Evolutionary conservation across 1,140 invertebrate species (phyloP), one percentile per base, ranked within the genome.

Genomic region (Scaptomyza pallida): DNA sequence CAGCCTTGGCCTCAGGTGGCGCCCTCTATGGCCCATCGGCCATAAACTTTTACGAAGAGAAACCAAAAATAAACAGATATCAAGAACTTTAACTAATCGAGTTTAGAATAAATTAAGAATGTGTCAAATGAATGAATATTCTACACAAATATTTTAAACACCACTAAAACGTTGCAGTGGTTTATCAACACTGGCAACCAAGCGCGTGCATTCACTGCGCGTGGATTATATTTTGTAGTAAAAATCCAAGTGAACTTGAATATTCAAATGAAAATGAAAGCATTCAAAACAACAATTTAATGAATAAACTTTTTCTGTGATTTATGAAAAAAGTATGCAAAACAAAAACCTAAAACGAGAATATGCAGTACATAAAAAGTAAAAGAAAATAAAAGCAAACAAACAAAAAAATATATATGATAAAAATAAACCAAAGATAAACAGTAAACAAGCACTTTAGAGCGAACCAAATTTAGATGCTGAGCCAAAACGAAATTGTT

Each of bases 251-350:
- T 41, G 51, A 68, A 68, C 55, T 68, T 61, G 54, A 59, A 33
- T 48, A 50, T 67, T 67, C 15, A 59, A 50, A 50, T 61, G 21
- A 78, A 68, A 65, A 57, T 44, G 55, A 54, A 52, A 41, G 12
- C 26, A 17, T 35, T 45, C 30, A 63, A 65, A 63, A 41, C 68
- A 75, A 76, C 77, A 85, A 88, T 81, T 85, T 68, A 82, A 86
- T 81, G 70, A 86, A 72, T 70, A 86, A 86, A 88, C 82, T 88
- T 88, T 88, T 89, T 88, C 82, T 88, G 82, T 88, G 82, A 88
- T 88, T 88, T 88, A 83, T 85, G 78, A 88, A 88, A 88, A 88
- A 88, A 88, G 78, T 83, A 86, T 82, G 77, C 70, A 88, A 89
- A 30, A 88, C 70, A 88, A 89, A 30, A 88, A 75, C 60, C 41